phyloP scores from a whole-genome alignment of 2,797 vertebrate genomes.

The Prunella strophiata region DNA sequence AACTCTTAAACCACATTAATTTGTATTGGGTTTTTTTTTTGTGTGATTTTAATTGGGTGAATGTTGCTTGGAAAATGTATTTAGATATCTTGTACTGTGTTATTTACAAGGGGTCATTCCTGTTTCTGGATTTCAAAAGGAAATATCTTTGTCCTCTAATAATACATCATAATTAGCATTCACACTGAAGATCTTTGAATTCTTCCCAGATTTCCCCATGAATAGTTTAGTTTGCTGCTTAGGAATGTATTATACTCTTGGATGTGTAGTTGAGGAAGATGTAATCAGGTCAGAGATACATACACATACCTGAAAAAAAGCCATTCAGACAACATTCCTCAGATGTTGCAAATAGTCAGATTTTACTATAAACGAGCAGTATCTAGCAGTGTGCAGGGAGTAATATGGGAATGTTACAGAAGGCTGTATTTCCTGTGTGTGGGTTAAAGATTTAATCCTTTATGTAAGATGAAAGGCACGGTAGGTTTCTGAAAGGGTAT shows the following conservation, averaged over 20 bases:
- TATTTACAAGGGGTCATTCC: background rate
- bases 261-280: background rate
- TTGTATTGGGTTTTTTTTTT: background rate
- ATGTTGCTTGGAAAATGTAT: background rate
- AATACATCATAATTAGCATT: background rate
- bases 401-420: slow-evolving; percentile 36
- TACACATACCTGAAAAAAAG: background rate
- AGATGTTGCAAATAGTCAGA: background rate
- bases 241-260: background rate
- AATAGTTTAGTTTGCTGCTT: background rate
- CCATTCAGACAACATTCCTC: background rate
- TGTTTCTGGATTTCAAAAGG: background rate
- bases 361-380: slow-evolving; percentile 45
- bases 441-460: slow-evolving; percentile 71
- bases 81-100: background rate
- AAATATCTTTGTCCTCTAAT: background rate
- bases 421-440: slow-evolving; percentile 53
- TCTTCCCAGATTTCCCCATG: background rate
- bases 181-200: background rate
- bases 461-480: slow-evolving; percentile 67
- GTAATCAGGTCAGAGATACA: background rate
- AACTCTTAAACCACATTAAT: background rate
- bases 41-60: background rate
- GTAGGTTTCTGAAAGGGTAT: slow-evolving; percentile 64
- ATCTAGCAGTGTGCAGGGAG: background rate